These are phyloP conservation scores for Macrosoma leucophasiata DNA, from an alignment of 2,888 invertebrate genomes.

Conservation along the genomic window DNA sequence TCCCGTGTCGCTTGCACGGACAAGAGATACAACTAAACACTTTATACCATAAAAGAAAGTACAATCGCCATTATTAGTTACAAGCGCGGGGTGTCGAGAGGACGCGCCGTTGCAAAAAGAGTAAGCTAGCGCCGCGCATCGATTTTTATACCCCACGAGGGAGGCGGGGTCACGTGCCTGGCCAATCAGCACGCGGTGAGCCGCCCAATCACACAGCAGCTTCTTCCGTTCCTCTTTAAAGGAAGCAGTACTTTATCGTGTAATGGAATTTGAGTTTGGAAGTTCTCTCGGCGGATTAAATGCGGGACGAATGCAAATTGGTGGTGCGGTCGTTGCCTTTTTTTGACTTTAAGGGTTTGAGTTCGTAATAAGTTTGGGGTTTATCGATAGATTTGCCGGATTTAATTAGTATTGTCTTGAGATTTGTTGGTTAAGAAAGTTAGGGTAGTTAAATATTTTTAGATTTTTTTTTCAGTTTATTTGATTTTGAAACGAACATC, in stretches of 20 bases:
- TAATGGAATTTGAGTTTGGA: conserved; percentile 70
- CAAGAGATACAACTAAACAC: conserved; percentile 69
- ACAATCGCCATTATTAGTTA: conserved; percentile 68
- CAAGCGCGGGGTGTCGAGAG: conserved; percentile 61
- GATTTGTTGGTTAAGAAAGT: too few species aligned
- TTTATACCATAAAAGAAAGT: conserved; percentile 63
- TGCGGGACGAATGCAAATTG: conserved; percentile 51
- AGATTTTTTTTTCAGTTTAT: too few species aligned
- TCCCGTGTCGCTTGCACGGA: conserved; percentile 58
- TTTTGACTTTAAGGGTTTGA: conserved; percentile 34
- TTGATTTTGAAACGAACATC: too few species aligned
- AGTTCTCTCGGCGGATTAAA: conserved; percentile 58
- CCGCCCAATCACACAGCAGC: conserved; percentile 63
- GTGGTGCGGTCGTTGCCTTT: conserved; percentile 38
- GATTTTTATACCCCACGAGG: conserved; percentile 68
- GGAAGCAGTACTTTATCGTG: conserved; percentile 44
- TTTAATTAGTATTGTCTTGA: too few species aligned
- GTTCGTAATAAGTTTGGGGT: conserved; percentile 12
- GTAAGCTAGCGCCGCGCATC: conserved; percentile 49
- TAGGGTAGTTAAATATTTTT: too few species aligned
- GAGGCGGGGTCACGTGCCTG: conserved; percentile 63
- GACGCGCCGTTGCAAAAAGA: conserved; percentile 63
- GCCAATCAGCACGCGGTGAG: conserved; percentile 67
- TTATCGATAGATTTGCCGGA: too few species aligned
- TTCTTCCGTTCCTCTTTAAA: conserved; percentile 58